phyloP scores from a whole-genome alignment of 2,113 vertebrate species.

The Xiphophorus hellerii region DNA sequence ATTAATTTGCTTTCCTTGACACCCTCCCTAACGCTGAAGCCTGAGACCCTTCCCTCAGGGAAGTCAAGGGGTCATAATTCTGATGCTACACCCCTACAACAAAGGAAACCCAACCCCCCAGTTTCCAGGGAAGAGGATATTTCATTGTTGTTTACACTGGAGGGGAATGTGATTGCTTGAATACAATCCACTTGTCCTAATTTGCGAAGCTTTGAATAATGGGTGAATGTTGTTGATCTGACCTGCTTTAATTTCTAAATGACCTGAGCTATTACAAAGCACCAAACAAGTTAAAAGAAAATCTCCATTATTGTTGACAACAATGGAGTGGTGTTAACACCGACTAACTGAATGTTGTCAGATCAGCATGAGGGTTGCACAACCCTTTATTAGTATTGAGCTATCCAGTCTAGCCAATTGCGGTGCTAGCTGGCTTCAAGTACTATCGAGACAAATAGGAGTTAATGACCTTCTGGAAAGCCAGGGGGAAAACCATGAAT shows the following conservation, averaged over 20 bases:
- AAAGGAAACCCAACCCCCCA: constrained; percentile 45
- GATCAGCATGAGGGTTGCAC: constrained; percentile 17
- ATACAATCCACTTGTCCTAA: constrained; percentile 43
- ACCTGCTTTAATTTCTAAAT: not conserved
- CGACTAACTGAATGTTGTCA: constrained; percentile 7
- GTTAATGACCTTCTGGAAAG: constrained; percentile 68
- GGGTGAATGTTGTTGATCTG: constrained; percentile 4
- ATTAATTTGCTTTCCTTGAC: constrained; percentile 32
- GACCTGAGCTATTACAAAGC: not conserved
- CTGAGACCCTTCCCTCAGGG: constrained; percentile 34
- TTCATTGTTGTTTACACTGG: constrained; percentile 31
- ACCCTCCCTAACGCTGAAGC: constrained; percentile 38
- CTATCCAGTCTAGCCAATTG: constrained; percentile 48
- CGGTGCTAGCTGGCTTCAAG: constrained; percentile 53
- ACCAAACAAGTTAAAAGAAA: not conserved
- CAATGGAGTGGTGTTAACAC: not conserved
- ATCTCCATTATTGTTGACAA: not conserved
- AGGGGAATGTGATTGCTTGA: constrained; percentile 34
- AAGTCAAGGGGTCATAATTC: constrained; percentile 33
- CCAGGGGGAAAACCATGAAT: constrained; percentile 28
- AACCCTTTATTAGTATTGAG: constrained; percentile 20
- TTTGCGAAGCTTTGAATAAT: constrained; percentile 16
- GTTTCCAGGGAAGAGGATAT: constrained; percentile 13
- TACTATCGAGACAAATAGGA: constrained; percentile 59
- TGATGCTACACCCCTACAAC: constrained; percentile 47